Evolutionary conservation across 2,797 vertebrate species (phyloP).

Genomic region (Nothura maculosa): DNA sequence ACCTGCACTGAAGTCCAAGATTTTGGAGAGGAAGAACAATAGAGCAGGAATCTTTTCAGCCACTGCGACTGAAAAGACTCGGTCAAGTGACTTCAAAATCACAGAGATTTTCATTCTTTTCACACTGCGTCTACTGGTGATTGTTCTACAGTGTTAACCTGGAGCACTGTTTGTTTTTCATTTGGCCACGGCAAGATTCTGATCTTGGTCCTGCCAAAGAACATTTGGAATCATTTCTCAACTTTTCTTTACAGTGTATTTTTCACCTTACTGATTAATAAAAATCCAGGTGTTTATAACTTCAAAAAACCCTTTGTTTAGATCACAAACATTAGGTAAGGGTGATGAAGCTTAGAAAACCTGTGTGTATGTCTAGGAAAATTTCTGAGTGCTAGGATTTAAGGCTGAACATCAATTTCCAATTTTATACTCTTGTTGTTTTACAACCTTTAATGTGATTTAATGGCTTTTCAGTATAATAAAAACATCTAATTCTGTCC

Average conservation of each 20-base stretch:
- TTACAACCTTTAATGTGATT: conserved; percentile 22
- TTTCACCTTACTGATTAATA: conserved; percentile 6
- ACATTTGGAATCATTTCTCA: background rate
- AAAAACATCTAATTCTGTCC: conserved; percentile 46
- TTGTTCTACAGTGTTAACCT: background rate
- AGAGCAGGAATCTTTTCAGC: conserved; percentile 6
- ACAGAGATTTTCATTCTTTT: background rate
- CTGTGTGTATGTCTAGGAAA: conserved; percentile 24
- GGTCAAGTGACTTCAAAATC: background rate
- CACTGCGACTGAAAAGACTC: background rate
- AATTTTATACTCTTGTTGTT: conserved; percentile 39
- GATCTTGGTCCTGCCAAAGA: background rate
- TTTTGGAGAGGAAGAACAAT: background rate
- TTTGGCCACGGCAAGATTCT: conserved; percentile 1
- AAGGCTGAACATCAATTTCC: conserved; percentile 50
- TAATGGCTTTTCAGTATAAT: conserved; percentile 38
- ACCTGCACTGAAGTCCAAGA: background rate
- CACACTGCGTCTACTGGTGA: background rate
- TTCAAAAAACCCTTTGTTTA: background rate
- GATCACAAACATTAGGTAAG: conserved; percentile 17
- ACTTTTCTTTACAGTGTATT: background rate
- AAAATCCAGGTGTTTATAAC: background rate
- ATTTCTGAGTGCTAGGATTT: conserved; percentile 46
- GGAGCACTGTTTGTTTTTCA: background rate
- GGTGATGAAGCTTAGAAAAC: conserved; percentile 3